Evolutionary conservation across 2,888 invertebrate genomes (phyloP).

Genomic region (Athetis lepigone): DNA sequence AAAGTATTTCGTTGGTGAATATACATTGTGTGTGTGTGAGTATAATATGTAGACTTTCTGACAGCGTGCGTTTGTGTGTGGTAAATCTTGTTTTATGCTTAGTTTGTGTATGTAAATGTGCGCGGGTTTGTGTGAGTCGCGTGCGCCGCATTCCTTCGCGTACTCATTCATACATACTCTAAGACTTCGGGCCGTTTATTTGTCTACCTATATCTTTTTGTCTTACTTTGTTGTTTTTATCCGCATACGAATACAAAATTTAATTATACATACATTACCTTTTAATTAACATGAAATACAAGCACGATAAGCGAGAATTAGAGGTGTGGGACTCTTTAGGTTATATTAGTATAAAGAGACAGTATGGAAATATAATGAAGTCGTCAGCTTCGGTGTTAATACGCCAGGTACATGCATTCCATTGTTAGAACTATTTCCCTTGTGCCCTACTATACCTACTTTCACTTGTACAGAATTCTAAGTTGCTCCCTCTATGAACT

Average conservation of each 20-base stretch:
- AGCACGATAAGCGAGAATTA: conserved; percentile 9
- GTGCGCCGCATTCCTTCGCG: conserved; percentile 87
- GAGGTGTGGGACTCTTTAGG: conserved; percentile 19
- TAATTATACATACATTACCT: conserved; percentile 10
- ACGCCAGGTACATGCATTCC: conserved; percentile 46
- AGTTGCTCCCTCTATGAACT: conserved; percentile 9
- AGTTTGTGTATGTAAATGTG: conserved; percentile 66
- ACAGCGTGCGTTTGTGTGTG: conserved; percentile 66
- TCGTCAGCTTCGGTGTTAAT: conserved; percentile 40
- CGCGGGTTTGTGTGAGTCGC: conserved; percentile 74
- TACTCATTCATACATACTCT: conserved; percentile 85
- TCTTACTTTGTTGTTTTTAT: conserved; percentile 62
- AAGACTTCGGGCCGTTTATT: conserved; percentile 73
- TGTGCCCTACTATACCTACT: conserved; percentile 46
- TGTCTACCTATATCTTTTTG: conserved; percentile 72
- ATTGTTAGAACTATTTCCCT: conserved; percentile 50
- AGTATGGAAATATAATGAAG: conserved; percentile 30
- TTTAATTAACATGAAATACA: conserved; percentile 37
- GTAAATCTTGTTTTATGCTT: conserved; percentile 78
- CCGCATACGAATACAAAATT: conserved; percentile 45
- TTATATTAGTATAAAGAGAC: conserved; percentile 30
- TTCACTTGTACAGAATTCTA: conserved; percentile 37
- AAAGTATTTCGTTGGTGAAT: conserved; percentile 70
- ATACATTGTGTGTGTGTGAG: conserved; percentile 72
- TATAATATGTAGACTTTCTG: conserved; percentile 63